phyloP scores from a whole-genome alignment of 2,797 vertebrate species.

The Galagoides demidoff region DNA sequence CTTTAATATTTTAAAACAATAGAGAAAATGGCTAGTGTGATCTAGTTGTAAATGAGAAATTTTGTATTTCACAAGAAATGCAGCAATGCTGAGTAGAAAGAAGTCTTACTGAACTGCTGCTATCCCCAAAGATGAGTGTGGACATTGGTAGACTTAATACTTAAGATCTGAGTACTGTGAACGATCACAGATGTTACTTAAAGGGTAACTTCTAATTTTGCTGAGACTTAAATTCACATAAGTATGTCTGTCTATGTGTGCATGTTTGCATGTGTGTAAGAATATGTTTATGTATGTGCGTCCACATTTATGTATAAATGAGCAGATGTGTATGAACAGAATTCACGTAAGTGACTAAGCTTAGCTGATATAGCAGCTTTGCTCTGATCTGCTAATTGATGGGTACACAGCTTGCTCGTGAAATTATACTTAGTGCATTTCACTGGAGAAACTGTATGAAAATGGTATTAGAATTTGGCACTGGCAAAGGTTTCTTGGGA shows the following conservation, averaged over 20 bases:
- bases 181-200: neutral
- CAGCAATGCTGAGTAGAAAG: neutral
- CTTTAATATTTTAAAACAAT: slow-evolving; percentile 59
- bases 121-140: neutral
- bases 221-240: neutral
- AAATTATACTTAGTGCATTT: slow-evolving; percentile 37
- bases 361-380: neutral
- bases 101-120: neutral
- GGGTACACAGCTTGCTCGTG: neutral
- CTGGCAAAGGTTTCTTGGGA: neutral
- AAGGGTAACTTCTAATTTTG: slow-evolving; percentile 41
- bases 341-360: neutral
- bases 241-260: neutral
- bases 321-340: neutral
- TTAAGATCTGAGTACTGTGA: neutral
- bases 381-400: neutral
- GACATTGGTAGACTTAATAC: neutral
- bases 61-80: slow-evolving; percentile 19
- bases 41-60: slow-evolving; percentile 45
- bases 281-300: neutral
- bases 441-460: neutral
- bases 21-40: slow-evolving; percentile 9
- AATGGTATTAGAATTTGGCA: neutral
- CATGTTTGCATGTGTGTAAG: neutral
- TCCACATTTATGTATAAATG: neutral